A percentile compares a stretch with the other conserved stretches of the same genome.
phyloP scores from a whole-genome alignment of 1,140 invertebrate genomes.

The Trichomalopsis sarcophagae region DNA sequence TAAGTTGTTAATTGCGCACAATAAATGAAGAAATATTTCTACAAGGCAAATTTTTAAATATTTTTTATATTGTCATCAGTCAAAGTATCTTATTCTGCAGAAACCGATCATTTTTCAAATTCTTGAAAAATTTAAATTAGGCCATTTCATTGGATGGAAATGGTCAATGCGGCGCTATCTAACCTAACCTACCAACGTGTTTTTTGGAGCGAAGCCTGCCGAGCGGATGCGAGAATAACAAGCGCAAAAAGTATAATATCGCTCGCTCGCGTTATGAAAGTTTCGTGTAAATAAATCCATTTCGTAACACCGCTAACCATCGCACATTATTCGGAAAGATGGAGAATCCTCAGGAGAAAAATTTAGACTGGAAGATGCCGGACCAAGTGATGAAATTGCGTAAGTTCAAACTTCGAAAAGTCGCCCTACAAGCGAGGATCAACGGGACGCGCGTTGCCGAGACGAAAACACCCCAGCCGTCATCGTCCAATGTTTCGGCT shows the following conservation, averaged over 20 bases:
- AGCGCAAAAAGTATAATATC: conserved; percentile 1
- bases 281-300: neutral
- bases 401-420: conserved; percentile 81
- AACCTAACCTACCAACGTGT: conserved; percentile 36
- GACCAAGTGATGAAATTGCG: conserved; percentile 82
- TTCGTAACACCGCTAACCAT: conserved; percentile 7
- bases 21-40: too few species aligned
- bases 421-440: conserved; percentile 81
- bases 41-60: too few species aligned
- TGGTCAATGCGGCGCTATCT: conserved; percentile 4
- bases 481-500: neutral
- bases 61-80: too few species aligned
- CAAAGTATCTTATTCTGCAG: neutral
- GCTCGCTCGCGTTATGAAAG: neutral
- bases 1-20: too few species aligned
- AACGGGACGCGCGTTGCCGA: conserved; percentile 58
- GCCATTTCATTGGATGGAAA: neutral
- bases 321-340: conserved; percentile 58
- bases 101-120: neutral
- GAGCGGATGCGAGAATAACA: conserved; percentile 1
- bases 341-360: conserved; percentile 60
- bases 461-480: neutral
- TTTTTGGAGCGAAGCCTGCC: neutral
- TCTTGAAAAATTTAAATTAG: neutral
- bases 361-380: conserved; percentile 77